Evolutionary conservation across 1,140 invertebrate genomes (phyloP).

Genomic region (Saccostrea glomerata): DNA sequence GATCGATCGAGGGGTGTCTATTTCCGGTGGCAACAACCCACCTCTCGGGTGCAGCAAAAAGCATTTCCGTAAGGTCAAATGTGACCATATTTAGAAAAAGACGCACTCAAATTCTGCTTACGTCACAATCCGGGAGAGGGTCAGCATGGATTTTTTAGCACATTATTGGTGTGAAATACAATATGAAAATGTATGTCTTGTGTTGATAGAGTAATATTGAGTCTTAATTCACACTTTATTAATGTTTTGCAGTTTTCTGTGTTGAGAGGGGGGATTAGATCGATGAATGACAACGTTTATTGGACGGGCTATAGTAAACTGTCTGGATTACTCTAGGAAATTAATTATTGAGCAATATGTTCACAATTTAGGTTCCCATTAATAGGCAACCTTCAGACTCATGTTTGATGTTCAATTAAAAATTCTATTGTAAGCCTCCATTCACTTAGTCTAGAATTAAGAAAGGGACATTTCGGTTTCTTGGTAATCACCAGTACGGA

Average conservation of each 20-base stretch:
- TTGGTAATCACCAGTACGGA: not conserved
- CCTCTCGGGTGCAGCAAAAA: not conserved
- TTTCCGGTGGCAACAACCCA: not conserved
- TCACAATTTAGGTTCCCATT: not conserved
- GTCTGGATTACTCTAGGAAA: not conserved
- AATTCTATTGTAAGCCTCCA: not conserved
- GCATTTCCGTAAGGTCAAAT: not conserved
- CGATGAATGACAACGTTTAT: not conserved
- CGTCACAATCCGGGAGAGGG: not conserved
- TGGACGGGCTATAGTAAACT: not conserved
- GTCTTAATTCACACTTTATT: constrained; percentile 19
- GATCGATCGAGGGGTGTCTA: not conserved
- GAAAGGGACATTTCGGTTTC: not conserved
- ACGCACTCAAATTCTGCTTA: not conserved
- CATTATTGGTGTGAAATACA: not conserved
- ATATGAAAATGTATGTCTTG: constrained; percentile 15
- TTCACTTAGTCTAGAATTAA: not conserved
- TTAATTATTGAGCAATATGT: constrained; percentile 21
- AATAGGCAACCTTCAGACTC: not conserved
- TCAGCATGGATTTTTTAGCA: not conserved
- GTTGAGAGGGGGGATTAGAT: not conserved
- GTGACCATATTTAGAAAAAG: too few species aligned
- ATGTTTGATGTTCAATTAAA: constrained; percentile 23
- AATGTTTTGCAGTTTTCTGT: not conserved
- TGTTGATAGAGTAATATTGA: constrained; percentile 13